These are phyloP conservation scores for Athene cunicularia DNA, from an alignment of 2,113 vertebrate genomes.

Conservation along the genomic window DNA sequence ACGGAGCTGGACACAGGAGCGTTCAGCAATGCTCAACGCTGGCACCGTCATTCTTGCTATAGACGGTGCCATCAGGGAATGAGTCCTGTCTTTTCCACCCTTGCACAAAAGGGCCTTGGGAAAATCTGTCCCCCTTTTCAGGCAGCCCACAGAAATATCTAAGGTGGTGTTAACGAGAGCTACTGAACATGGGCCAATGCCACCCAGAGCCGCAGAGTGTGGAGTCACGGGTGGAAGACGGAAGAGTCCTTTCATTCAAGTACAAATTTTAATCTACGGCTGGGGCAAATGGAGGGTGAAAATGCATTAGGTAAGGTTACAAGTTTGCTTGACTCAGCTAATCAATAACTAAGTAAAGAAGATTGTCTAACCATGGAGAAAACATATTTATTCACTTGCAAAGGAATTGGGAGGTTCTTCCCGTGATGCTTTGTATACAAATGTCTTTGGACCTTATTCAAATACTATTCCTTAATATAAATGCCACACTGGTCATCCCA, in stretches of 20 bases:
- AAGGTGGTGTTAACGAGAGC: neutral
- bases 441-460: neutral
- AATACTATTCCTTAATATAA: neutral
- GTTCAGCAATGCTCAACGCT: neutral
- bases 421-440: neutral
- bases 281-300: conserved; percentile 40
- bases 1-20: neutral
- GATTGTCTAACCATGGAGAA: conserved; percentile 28
- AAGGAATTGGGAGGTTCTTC: neutral
- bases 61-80: neutral
- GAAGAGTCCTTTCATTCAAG: neutral
- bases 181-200: neutral
- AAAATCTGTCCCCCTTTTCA: neutral
- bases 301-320: conserved; percentile 47
- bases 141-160: neutral
- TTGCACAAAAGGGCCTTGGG: neutral
- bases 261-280: conserved; percentile 4
- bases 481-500: neutral
- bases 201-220: neutral
- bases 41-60: neutral
- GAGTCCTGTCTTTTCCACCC: neutral
- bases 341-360: conserved; percentile 56
- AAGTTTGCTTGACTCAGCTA: conserved; percentile 50
- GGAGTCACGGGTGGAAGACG: neutral
- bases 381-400: conserved; percentile 22